phyloP scores from a whole-genome alignment of 2,797 vertebrate genomes.

The Coccyzus lansbergi region DNA sequence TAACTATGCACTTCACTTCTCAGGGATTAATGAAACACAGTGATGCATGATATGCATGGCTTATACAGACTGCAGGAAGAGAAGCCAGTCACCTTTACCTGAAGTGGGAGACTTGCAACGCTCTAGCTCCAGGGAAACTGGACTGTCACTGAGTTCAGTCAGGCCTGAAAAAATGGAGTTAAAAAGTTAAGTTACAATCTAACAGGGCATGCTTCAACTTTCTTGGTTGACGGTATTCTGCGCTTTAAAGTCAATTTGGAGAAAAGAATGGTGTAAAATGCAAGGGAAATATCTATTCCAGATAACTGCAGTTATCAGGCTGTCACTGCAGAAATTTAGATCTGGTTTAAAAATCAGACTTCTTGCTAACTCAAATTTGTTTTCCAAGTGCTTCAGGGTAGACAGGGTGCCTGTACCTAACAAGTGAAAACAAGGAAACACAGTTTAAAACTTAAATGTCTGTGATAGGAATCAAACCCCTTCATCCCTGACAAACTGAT shows the following conservation, averaged over 20 bases:
- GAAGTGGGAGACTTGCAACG: conserved; percentile 97
- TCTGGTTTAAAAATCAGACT: conserved; percentile 8
- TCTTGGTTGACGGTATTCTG: conserved; percentile 23
- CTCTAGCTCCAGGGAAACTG: conserved; percentile 92
- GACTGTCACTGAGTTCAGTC: conserved; percentile 95
- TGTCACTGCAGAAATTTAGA: conserved; percentile 21
- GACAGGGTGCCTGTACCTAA: conserved; percentile 2
- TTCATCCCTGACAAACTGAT: background rate
- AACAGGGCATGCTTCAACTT: conserved; percentile 55
- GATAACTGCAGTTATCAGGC: conserved; percentile 34
- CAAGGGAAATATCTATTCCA: background rate
- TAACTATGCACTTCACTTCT: background rate
- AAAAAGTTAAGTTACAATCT: conserved; percentile 64
- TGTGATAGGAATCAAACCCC: conserved; percentile 3
- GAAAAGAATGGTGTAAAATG: conserved; percentile 20
- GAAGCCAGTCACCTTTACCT: conserved; percentile 84
- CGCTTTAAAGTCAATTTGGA: conserved; percentile 37
- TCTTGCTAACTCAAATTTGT: conserved; percentile 33
- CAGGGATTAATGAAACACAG: conserved; percentile 61
- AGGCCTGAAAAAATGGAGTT: conserved; percentile 84
- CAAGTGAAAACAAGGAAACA: background rate
- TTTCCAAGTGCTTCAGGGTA: background rate
- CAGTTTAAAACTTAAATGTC: background rate
- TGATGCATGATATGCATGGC: conserved; percentile 50
- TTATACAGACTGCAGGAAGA: conserved; percentile 54